These are phyloP conservation scores for Eurois occulta DNA, from an alignment of 2,888 invertebrate species.

Conservation along the genomic window DNA sequence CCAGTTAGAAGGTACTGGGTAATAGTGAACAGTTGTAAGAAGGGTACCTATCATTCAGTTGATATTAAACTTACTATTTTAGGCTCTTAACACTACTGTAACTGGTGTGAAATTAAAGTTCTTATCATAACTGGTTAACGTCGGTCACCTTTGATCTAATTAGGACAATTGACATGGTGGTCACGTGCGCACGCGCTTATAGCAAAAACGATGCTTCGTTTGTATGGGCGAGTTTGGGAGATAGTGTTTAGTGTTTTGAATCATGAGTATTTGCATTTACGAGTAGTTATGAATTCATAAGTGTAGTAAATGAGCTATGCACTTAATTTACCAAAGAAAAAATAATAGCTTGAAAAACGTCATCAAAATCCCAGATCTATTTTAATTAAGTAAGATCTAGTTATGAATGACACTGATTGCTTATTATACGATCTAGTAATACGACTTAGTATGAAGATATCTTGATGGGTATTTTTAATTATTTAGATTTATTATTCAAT, in stretches of 20 bases:
- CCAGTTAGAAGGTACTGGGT: background rate
- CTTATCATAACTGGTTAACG: constrained; percentile 64
- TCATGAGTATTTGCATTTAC: background rate
- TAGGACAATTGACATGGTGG: constrained; percentile 80
- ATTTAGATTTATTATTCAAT: background rate
- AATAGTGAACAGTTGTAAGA: too few species aligned
- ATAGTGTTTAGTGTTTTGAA: constrained; percentile 10
- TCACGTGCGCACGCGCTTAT: constrained; percentile 78
- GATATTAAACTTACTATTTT: constrained; percentile 36
- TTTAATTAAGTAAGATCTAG: background rate
- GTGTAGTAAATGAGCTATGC: background rate
- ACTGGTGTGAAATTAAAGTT: constrained; percentile 62
- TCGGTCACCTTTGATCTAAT: constrained; percentile 87
- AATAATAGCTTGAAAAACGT: background rate
- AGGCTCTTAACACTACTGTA: constrained; percentile 30
- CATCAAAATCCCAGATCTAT: background rate
- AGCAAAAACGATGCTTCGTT: constrained; percentile 78
- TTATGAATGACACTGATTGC: background rate
- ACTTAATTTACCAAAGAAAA: background rate
- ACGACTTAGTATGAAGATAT: too few species aligned
- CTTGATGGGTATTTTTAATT: too few species aligned
- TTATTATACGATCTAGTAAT: background rate
- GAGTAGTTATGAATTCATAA: background rate
- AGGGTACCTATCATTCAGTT: too few species aligned
- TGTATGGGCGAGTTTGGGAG: constrained; percentile 37